A percentile compares a stretch with the other conserved stretches of the same genome.
Conservation (phyloP, 2,888 invertebrate genomes). For the Pollenia angustigena region DNA sequence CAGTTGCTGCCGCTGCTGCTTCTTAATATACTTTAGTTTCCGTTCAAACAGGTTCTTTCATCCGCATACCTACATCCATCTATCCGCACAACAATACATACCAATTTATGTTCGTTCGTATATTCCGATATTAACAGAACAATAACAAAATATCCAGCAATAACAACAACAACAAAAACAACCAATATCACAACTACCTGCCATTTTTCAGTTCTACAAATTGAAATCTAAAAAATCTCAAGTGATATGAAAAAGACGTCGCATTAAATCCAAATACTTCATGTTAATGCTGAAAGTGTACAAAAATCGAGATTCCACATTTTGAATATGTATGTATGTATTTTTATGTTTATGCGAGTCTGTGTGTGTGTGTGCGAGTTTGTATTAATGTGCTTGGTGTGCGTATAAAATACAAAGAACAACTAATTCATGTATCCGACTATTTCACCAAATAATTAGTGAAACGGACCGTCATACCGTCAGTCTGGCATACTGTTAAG, state of each 20-base stretch:
- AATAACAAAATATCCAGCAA: constrained; percentile 60
- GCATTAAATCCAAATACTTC: constrained; percentile 64
- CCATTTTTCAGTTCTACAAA: constrained; percentile 61
- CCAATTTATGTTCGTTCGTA: constrained; percentile 9
- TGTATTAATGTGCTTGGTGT: constrained; percentile 35
- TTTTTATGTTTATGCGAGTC: neutral
- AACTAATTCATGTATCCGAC: constrained; percentile 49
- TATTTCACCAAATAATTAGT: constrained; percentile 51
- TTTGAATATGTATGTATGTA: constrained; percentile 41
- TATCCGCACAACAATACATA: constrained; percentile 24
- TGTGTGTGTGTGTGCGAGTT: neutral
- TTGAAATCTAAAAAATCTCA: constrained; percentile 58
- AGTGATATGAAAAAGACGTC: constrained; percentile 66
- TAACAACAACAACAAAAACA: constrained; percentile 44
- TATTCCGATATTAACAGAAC: constrained; percentile 53
- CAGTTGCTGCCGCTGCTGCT: constrained; percentile 64
- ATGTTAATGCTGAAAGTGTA: constrained; percentile 61
- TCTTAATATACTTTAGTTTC: constrained; percentile 81
- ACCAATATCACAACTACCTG: constrained; percentile 69
- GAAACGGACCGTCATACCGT: constrained; percentile 28
- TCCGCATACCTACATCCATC: constrained; percentile 76
- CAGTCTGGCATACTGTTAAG: constrained; percentile 11
- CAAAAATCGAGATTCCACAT: constrained; percentile 61
- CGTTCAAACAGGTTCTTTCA: constrained; percentile 84
- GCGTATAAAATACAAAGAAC: constrained; percentile 43